phyloP scores from a whole-genome alignment of 2,797 vertebrate species.

The Spondyliosoma cantharus region DNA sequence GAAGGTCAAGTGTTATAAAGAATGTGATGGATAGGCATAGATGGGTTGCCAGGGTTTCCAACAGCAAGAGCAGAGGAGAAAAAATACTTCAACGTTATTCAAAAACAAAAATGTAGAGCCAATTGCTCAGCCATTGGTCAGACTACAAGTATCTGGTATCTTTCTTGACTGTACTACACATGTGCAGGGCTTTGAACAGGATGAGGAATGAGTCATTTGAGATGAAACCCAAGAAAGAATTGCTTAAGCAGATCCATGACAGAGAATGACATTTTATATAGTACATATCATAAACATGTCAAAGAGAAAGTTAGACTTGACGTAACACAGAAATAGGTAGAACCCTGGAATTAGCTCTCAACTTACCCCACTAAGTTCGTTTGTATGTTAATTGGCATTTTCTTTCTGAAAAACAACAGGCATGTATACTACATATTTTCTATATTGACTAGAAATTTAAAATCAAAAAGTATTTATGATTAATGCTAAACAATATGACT shows the following conservation, averaged over 20 bases:
- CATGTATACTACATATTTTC: constrained; percentile 83
- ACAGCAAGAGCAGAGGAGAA: background rate
- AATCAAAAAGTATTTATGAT: constrained; percentile 46
- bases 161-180: constrained; percentile 16
- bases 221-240: constrained; percentile 78
- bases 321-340: constrained; percentile 72
- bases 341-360: constrained; percentile 81
- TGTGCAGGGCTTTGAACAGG: constrained; percentile 15
- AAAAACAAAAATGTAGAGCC: background rate
- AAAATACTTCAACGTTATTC: background rate
- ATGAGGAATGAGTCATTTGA: constrained; percentile 71
- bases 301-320: constrained; percentile 76
- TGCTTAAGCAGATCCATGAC: constrained; percentile 76
- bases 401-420: constrained; percentile 90
- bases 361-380: constrained; percentile 87
- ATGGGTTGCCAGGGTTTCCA: constrained; percentile 4
- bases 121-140: background rate
- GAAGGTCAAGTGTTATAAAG: background rate
- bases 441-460: constrained; percentile 71
- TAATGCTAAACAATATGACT: constrained; percentile 30
- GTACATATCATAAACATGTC: constrained; percentile 64
- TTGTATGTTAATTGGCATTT: constrained; percentile 89
- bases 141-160: background rate
- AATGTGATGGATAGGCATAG: constrained; percentile 11
- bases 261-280: constrained; percentile 60